A percentile compares a stretch with the other conserved stretches of the same genome.
Conservation (phyloP, 2,113 vertebrate genomes). For the Oncorhynchus clarkii region DNA sequence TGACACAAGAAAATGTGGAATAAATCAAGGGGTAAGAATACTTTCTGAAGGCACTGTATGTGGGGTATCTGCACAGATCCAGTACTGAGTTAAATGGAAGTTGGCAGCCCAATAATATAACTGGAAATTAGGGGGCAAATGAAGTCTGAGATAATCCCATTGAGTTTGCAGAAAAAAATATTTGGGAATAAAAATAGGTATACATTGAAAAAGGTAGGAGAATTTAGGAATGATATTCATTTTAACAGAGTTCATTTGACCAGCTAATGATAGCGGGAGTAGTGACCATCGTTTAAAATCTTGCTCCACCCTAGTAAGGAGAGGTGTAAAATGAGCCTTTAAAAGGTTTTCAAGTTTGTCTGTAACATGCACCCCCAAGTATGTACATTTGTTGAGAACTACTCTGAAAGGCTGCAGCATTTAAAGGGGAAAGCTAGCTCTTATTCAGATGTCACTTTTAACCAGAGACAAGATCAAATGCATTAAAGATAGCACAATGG, state of each 20-base stretch:
- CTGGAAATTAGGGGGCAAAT: not conserved
- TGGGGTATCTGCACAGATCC: not conserved
- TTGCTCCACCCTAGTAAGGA: not conserved
- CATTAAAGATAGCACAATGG: no score
- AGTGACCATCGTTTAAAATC: not conserved
- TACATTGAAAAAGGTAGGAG: constrained; percentile 1
- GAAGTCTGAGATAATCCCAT: not conserved
- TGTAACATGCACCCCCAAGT: not conserved
- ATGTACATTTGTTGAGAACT: not conserved
- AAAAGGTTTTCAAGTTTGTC: not conserved
- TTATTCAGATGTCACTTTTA: not conserved
- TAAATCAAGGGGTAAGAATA: no score
- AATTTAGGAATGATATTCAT: constrained; percentile 5
- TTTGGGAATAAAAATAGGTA: not conserved
- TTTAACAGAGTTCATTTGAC: not conserved
- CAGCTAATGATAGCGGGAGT: not conserved
- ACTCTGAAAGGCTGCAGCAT: not conserved
- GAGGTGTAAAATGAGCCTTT: not conserved
- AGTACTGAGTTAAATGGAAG: not conserved
- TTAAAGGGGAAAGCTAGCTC: not conserved
- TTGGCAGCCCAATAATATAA: not conserved
- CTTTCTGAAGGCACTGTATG: not conserved
- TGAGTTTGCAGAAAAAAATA: not conserved
- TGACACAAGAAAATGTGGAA: no score
- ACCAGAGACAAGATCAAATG: not conserved